These are phyloP conservation scores for Drosophila recens DNA, from an alignment of 2,888 invertebrate genomes.

Conservation along the genomic window DNA sequence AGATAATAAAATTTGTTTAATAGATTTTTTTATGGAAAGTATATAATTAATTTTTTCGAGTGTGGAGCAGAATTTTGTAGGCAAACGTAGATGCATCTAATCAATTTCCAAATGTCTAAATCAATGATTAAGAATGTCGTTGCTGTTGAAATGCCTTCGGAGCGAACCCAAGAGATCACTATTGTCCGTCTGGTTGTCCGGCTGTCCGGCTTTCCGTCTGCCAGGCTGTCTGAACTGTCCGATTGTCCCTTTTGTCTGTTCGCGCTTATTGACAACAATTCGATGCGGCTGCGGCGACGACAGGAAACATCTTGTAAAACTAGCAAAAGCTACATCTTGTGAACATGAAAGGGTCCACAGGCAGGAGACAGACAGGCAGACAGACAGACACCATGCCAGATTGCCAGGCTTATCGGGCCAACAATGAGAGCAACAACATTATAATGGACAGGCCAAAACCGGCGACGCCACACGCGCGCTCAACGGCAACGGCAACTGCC, in stretches of 20 bases:
- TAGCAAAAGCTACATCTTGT: conserved; percentile 83
- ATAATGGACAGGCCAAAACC: conserved; percentile 77
- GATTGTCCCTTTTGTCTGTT: conserved; percentile 40
- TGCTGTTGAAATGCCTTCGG: conserved; percentile 44
- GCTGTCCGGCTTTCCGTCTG: no score
- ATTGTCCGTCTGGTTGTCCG: conserved; percentile 22
- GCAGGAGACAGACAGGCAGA: conserved; percentile 23
- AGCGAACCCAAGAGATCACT: conserved; percentile 29
- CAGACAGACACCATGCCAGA: conserved; percentile 48
- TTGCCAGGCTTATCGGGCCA: conserved; percentile 72
- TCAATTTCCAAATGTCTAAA: conserved; percentile 82
- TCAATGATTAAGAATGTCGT: conserved; percentile 80
- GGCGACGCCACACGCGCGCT: conserved; percentile 76
- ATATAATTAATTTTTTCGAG: conserved; percentile 7
- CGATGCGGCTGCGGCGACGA: conserved; percentile 85
- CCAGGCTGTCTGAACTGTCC: conserved; percentile 8
- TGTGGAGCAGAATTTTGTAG: conserved; percentile 29
- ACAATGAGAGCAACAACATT: conserved; percentile 82
- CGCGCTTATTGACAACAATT: conserved; percentile 85
- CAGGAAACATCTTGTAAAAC: conserved; percentile 86
- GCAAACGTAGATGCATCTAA: conserved; percentile 60
- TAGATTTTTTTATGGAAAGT: background rate
- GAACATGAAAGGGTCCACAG: conserved; percentile 77
- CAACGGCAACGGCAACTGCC: conserved; percentile 25
- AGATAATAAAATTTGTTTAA: no score